Evolutionary conservation across 2,888 invertebrate genomes (phyloP), one percentile per base, ranked within the genome.

Genomic region (Galeruca laticollis): DNA sequence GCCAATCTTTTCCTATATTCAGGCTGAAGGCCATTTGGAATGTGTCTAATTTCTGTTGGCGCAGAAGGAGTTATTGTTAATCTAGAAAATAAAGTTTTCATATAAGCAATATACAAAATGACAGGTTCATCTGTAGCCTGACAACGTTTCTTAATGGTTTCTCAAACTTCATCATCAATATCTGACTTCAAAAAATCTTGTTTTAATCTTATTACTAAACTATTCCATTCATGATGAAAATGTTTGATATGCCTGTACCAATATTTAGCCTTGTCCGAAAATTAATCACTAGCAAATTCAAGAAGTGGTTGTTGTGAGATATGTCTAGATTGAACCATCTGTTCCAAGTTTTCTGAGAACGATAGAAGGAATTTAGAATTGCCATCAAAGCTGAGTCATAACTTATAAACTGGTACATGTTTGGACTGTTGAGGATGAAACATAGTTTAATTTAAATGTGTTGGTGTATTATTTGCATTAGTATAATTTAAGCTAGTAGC

Each of bases 161-260:
- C 57, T 61, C 59, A 71, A 5, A 71, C 21, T 2, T 68, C 64
- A 33, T 71, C 71, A 59, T 54, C 61, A 10, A 60, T 20, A 52
- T 60, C 54, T n/a, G 52, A 49, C 8, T 35, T 9, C 9, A 67
- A 15, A 67, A 67, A 67, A 35, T 67, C 51, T 20, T 67, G 33
- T 26, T 60, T 67, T 20, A 67, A 37, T 51, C 35, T 49, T 3
- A 15, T 2, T 20, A 60, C 40, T 52, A 67, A 67, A 18, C 49
- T 31, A 31, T 52, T 18, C 33, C 60, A 67, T 15, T 67, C 54
- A 21, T 11, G n/a, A 21, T 60, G 51, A 26, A 37, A 59, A 37
- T 8, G 9, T 60, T 60, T 59, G 5, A 60, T 37, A 13, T 51
- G n/a, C 9, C 65, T 26, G 5, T n/a, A 59, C 64, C 64, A 64